Percentiles rank a stretch among this genome's conserved stretches.
Evolutionary conservation across 2,888 invertebrate species (phyloP).

Genomic region (Bombyx huttoni): DNA sequence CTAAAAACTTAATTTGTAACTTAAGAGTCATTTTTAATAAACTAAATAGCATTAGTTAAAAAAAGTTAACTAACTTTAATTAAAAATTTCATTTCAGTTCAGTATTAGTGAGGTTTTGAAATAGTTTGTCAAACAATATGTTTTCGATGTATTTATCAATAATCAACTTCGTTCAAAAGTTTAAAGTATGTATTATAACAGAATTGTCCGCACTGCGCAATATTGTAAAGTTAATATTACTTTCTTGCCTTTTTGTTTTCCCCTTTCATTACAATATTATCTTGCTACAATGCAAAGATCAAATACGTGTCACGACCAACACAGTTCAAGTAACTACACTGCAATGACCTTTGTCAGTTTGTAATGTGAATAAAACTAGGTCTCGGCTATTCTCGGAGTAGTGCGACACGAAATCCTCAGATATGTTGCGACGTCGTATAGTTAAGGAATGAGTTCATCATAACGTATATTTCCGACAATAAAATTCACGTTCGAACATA

Average conservation of each 20-base stretch:
- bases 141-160: too few relatives aligned
- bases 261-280: conserved; percentile 16
- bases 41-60: too few relatives aligned
- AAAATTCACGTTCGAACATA: not conserved
- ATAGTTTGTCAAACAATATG: too few relatives aligned
- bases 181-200: too few relatives aligned
- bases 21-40: too few relatives aligned
- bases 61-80: too few relatives aligned
- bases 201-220: too few relatives aligned
- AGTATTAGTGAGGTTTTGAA: too few relatives aligned
- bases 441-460: conserved; percentile 1
- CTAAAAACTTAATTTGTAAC: too few relatives aligned
- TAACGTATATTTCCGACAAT: not conserved
- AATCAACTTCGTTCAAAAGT: too few relatives aligned
- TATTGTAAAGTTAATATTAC: not conserved
- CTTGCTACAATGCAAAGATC: conserved; percentile 34
- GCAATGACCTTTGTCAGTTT: conserved; percentile 29
- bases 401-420: conserved; percentile 22
- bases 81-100: too few relatives aligned
- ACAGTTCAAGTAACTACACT: conserved; percentile 21
- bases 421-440: conserved; percentile 6
- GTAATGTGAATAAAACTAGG: conserved; percentile 33
- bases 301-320: conserved; percentile 23
- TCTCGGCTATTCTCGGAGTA: conserved; percentile 32
- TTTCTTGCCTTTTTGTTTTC: conserved; percentile 14